These are phyloP conservation scores for Chelmon rostratus DNA, from an alignment of 2,797 vertebrate species.

Conservation along the genomic window DNA sequence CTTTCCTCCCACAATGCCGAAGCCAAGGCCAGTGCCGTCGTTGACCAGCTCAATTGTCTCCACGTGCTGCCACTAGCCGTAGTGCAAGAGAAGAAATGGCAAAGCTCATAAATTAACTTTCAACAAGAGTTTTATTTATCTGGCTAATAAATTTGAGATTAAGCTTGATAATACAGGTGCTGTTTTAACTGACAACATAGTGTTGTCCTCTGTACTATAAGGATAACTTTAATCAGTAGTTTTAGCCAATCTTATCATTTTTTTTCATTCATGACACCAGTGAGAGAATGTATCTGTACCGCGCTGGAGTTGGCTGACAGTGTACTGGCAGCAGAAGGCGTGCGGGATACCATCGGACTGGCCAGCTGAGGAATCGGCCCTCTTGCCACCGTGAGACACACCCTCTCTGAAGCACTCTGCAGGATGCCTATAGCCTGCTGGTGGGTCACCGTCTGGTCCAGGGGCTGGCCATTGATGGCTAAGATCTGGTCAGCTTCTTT, in stretches of 20 bases:
- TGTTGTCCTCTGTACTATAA: background rate
- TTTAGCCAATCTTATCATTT: no score
- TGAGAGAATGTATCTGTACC: constrained; percentile 75
- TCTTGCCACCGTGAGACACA: constrained; percentile 92
- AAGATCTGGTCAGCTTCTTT: constrained; percentile 97
- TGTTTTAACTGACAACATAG: background rate
- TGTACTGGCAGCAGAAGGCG: constrained; percentile 95
- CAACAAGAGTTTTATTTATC: background rate
- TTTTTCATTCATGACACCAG: background rate
- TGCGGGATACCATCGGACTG: constrained; percentile 92
- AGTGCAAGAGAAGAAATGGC: background rate
- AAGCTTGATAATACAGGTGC: background rate
- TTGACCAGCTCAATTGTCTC: constrained; percentile 97
- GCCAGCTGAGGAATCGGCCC: constrained; percentile 90
- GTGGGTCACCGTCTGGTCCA: constrained; percentile 96
- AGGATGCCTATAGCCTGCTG: constrained; percentile 95
- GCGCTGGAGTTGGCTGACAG: constrained; percentile 94
- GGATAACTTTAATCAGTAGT: background rate
- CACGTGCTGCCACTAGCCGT: constrained; percentile 92
- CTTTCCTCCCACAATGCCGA: constrained; percentile 97
- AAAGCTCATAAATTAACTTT: background rate
- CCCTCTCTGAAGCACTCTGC: constrained; percentile 92
- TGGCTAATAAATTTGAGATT: background rate
- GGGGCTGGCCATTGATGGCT: constrained; percentile 92
- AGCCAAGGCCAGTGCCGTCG: constrained; percentile 96